phyloP scores from a whole-genome alignment of 2,113 vertebrate species.

The Plestiodon gilberti region DNA sequence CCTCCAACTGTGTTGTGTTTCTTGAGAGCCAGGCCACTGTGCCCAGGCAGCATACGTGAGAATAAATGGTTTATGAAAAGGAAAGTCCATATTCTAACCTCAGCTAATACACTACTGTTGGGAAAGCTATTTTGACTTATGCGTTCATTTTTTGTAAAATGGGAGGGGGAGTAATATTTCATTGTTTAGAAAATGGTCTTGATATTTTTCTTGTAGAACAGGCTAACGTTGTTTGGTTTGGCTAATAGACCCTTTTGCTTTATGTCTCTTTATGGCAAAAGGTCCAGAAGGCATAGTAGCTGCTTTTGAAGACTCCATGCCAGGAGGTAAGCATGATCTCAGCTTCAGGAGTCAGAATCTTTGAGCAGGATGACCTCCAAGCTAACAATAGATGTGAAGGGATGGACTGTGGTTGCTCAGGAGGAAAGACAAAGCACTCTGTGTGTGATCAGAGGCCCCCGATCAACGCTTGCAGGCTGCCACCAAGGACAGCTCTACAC shows the following conservation, averaged over 20 bases:
- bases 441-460: too few species aligned
- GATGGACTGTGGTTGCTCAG: not conserved
- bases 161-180: not conserved
- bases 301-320: fast-evolving
- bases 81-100: not conserved
- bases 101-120: not conserved
- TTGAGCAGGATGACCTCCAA: not conserved
- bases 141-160: not conserved
- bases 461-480: too few species aligned
- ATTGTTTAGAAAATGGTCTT: not conserved
- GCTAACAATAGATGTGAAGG: not conserved
- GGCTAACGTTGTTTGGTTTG: not conserved
- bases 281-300: conserved; percentile 14
- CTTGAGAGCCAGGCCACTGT: too few species aligned
- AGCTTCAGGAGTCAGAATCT: not conserved
- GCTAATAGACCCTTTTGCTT: not conserved
- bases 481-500: not conserved
- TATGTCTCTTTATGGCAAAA: conserved; percentile 17
- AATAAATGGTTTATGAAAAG: not conserved
- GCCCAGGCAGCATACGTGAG: not conserved
- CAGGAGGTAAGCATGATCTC: not conserved
- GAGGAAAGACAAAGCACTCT: not conserved
- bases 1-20: too few species aligned
- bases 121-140: not conserved
- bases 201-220: not conserved